Percentiles rank a stretch among this genome's conserved stretches.
Conservation (phyloP, 1,140 invertebrate species). For the Bombus huntii region DNA sequence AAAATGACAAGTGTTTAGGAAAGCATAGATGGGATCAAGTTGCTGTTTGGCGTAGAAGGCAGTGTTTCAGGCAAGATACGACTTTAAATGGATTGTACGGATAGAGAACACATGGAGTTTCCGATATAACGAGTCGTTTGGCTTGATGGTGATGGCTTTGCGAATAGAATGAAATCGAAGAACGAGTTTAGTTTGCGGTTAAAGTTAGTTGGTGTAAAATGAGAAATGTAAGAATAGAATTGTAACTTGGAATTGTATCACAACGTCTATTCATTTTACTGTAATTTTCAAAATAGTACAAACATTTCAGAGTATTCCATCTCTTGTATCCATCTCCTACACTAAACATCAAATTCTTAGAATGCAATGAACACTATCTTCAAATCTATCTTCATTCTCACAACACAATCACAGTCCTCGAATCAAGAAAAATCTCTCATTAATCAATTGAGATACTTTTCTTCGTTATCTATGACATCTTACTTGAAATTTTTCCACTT, state of each 20-base stretch:
- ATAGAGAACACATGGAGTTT: too few relatives aligned
- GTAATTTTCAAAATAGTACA: too few relatives aligned
- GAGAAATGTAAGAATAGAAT: background rate
- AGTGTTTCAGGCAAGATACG: background rate
- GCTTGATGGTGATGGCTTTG: background rate
- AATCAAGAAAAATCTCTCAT: background rate
- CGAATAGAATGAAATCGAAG: background rate
- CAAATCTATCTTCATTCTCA: too few relatives aligned
- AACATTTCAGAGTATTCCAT: too few relatives aligned
- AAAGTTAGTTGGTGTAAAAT: background rate
- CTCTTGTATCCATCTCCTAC: too few relatives aligned
- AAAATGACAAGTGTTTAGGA: slow-evolving; percentile 24
- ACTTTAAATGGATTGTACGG: background rate
- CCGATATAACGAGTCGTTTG: background rate
- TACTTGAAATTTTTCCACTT: background rate
- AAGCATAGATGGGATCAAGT: background rate
- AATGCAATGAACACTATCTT: too few relatives aligned
- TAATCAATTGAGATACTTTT: background rate
- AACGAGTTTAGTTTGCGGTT: background rate
- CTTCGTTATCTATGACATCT: background rate
- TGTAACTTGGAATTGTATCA: too few relatives aligned
- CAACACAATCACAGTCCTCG: too few relatives aligned
- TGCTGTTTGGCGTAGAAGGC: background rate
- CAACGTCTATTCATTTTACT: background rate
- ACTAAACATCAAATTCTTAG: too few relatives aligned